These are phyloP conservation scores for Carpatolechia fugitivella DNA, from an alignment of 2,888 invertebrate genomes.

Conservation along the genomic window DNA sequence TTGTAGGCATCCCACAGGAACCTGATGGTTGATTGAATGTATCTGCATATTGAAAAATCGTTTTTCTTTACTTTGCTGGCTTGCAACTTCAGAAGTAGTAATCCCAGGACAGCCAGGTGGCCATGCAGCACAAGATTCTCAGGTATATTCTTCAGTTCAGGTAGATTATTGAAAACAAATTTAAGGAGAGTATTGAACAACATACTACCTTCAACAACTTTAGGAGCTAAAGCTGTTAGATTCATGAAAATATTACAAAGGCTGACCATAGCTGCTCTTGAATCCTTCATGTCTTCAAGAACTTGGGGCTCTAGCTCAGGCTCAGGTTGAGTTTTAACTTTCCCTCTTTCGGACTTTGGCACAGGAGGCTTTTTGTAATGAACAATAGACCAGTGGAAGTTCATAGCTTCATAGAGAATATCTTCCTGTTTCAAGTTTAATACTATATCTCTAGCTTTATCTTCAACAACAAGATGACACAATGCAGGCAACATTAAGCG, in stretches of 20 bases:
- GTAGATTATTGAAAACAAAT: conserved; percentile 90
- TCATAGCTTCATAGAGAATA: conserved; percentile 87
- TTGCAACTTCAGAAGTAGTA: conserved; percentile 90
- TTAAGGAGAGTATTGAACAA: conserved; percentile 89
- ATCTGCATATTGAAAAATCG: conserved; percentile 93
- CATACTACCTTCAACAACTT: conserved; percentile 87
- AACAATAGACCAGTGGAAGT: conserved; percentile 92
- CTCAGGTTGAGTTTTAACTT: conserved; percentile 86
- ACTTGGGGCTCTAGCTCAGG: conserved; percentile 86
- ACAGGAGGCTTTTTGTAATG: conserved; percentile 90
- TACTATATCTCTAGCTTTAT: conserved; percentile 89
- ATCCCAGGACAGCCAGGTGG: conserved; percentile 89
- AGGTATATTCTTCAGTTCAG: conserved; percentile 89
- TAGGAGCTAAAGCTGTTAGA: conserved; percentile 91
- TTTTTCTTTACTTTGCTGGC: conserved; percentile 91
- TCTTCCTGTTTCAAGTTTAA: conserved; percentile 89
- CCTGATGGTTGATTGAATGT: conserved; percentile 92
- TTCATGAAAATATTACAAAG: conserved; percentile 96
- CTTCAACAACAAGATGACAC: conserved; percentile 95
- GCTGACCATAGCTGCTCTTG: conserved; percentile 90
- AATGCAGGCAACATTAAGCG: conserved; percentile 92
- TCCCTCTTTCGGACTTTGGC: conserved; percentile 88
- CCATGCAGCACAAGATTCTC: conserved; percentile 93
- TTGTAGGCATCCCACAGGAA: conserved; percentile 96
- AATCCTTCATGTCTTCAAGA: conserved; percentile 90